phyloP scores from a whole-genome alignment of 1,140 invertebrate genomes.

The Eupeodes corollae region DNA sequence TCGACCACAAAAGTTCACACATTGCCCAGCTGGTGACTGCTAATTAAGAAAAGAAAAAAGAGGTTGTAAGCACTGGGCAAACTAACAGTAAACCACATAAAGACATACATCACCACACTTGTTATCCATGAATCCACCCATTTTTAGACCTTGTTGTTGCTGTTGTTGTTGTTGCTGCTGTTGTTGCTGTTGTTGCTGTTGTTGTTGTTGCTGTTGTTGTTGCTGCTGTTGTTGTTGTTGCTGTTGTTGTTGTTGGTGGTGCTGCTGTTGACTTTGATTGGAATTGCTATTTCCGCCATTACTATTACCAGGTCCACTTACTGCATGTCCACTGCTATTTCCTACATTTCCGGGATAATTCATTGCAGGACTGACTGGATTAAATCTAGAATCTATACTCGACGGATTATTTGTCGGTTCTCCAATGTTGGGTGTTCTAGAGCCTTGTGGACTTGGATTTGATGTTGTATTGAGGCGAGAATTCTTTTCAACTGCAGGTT shows the following conservation, averaged over 20 bases:
- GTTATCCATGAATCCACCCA: constrained; percentile 1
- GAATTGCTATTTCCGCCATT: constrained; percentile 7
- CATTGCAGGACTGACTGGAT: constrained; percentile 22
- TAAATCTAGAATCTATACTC: constrained; percentile 21
- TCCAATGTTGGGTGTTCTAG: constrained; percentile 6
- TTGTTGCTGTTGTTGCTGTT: constrained; percentile 18
- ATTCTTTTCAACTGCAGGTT: constrained; percentile 3
- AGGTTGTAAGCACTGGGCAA: background rate
- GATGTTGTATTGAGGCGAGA: background rate
- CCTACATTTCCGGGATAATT: constrained; percentile 16
- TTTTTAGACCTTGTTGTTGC: constrained; percentile 1
- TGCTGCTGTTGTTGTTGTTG: constrained; percentile 16
- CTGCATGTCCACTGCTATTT: background rate
- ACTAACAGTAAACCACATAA: background rate
- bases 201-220: constrained; percentile 29
- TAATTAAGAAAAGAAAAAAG: background rate
- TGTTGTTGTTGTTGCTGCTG: constrained; percentile 23
- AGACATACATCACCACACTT: background rate
- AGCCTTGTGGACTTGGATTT: constrained; percentile 23
- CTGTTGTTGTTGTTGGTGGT: constrained; percentile 17
- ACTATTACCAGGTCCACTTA: background rate
- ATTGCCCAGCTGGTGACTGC: background rate
- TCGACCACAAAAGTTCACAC: constrained; percentile 39
- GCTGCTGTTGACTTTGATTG: constrained; percentile 17
- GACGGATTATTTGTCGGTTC: constrained; percentile 4